phyloP scores from a whole-genome alignment of 92 coral and sea anemone genomes.

The Phenganax subtilis region DNA sequence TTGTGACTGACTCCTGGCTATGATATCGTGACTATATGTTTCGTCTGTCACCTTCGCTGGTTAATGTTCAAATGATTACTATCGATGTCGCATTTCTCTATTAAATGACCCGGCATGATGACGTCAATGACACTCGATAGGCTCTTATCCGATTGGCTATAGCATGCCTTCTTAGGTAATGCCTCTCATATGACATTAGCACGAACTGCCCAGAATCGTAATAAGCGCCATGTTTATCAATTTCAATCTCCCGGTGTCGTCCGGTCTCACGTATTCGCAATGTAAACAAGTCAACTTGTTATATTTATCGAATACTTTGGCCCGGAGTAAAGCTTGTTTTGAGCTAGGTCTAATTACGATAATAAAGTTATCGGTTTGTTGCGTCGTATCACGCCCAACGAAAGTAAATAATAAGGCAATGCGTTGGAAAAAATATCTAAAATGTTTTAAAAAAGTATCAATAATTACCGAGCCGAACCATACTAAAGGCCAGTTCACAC shows the following conservation, averaged over 20 bases:
- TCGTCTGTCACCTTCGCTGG: background rate
- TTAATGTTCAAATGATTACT: background rate
- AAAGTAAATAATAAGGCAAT: no score
- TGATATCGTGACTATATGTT: background rate
- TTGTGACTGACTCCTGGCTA: background rate
- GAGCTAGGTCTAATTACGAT: no score
- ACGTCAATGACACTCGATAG: constrained; percentile 27
- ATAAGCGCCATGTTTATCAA: background rate
- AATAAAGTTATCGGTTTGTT: no score
- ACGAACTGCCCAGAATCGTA: constrained; percentile 7
- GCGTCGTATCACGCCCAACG: no score
- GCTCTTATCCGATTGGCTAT: constrained; percentile 24
- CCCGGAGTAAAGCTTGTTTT: no score
- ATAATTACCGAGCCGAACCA: no score
- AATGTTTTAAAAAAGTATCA: no score
- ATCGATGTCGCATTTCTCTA: background rate
- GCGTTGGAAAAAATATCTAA: no score
- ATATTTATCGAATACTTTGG: no score
- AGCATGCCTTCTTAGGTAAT: constrained; percentile 1
- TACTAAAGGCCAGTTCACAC: no score
- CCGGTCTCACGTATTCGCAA: no score
- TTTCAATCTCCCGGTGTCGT: background rate
- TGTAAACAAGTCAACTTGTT: no score
- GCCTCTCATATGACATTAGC: background rate
- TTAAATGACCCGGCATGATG: background rate